Conservation (phyloP, 2,888 invertebrate genomes). For the Bugulina stolonifera region DNA sequence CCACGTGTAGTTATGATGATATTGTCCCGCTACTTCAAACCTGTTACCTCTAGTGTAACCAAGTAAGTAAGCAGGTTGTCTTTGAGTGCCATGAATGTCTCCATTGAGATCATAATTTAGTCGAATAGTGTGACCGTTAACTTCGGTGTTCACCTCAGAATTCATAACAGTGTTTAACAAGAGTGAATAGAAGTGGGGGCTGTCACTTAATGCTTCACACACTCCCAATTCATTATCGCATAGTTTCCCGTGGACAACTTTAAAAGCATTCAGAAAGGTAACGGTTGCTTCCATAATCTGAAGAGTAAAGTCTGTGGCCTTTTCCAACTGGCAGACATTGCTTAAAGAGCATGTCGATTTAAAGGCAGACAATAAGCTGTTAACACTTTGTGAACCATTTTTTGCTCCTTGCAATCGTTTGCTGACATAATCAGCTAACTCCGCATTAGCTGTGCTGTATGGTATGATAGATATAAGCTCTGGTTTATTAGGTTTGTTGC, state of each 20-base stretch:
- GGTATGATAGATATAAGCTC: not conserved
- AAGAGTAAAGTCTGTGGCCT: not conserved
- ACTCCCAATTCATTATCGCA: not conserved
- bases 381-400: not conserved
- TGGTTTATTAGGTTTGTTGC: not conserved
- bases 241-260: not conserved
- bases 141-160: not conserved
- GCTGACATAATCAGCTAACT: not conserved
- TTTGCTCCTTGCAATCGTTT: not conserved
- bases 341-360: not conserved
- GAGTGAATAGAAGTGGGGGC: not conserved
- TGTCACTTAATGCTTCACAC: not conserved
- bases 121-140: not conserved
- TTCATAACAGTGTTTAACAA: not conserved
- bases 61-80: not conserved
- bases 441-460: not conserved
- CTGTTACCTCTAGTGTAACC: not conserved
- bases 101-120: not conserved
- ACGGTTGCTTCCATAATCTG: not conserved
- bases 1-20: constrained; percentile 6
- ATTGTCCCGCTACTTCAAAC: not conserved
- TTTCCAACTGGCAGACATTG: not conserved
- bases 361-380: not conserved
- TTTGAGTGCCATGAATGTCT: not conserved
- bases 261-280: not conserved